Evolutionary conservation across 1,140 invertebrate species (phyloP), one percentile per base, ranked within the genome.

Genomic region (Hetaerina americana): DNA sequence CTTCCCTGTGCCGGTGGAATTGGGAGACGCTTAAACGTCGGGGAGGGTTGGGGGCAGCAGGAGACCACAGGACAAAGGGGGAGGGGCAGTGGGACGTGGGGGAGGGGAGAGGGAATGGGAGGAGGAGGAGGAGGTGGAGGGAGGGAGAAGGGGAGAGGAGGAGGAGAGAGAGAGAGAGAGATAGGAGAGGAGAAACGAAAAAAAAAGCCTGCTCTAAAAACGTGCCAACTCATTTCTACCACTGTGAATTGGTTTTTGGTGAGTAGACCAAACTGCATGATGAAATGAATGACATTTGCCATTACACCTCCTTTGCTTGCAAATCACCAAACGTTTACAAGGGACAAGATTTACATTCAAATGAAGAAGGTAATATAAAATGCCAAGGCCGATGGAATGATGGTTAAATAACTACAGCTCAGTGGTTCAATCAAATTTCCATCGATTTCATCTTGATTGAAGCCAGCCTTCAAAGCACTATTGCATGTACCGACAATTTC

Each of bases 21-120:
- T 89, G 66, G 93, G 93, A 28, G 92, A 92, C 73, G 91, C 91
- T 92, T 82, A 71, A n/a, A 82, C 40, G 40, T 57, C 40, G 40
- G 40, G 40, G 40, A 57, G 40, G 40, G 40, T 57, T 18, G 10
- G 40, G 40, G 40, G 40, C 40, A 57, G 40, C 40, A 57, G 40
- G 22, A 10, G 40, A n/a, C 22, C 40, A 57, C 3, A n/a, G 40
- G 2, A 57, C 40, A 57, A 57, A 57, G 10, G 15, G 15, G 40
- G 40, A 10, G 22, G 40, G 40, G 40, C 22, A 18, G 15, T n/a
- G 22, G 40, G 40, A 12, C 3, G 40, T 18, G 40, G 22, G 40
- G 22, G 1, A 57, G 40, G 40, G 22, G 40, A 57, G 40, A n/a
- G 22, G 40, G 22, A 57, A 57, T n/a, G 22, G 22, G n/a, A n/a